Conservation (phyloP, 2,888 invertebrate genomes). For the Noctua janthina region DNA sequence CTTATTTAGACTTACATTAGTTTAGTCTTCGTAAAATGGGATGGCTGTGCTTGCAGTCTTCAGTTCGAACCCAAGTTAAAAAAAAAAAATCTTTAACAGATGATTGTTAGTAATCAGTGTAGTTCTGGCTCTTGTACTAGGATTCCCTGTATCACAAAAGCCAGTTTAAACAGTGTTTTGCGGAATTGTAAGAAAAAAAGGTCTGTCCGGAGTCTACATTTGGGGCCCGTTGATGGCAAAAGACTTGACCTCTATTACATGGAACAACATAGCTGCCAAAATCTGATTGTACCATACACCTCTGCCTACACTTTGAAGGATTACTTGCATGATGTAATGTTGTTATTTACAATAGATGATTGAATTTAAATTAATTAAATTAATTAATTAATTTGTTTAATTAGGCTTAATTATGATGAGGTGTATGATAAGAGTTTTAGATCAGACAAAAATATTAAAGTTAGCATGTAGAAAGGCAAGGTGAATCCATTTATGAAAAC, state of each 20-base stretch:
- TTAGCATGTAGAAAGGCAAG: background rate
- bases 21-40: background rate
- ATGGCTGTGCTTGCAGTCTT: background rate
- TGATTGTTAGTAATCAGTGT: no score
- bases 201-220: no score
- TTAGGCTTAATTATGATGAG: background rate
- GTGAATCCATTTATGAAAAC: no score
- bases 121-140: no score
- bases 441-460: background rate
- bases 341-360: background rate
- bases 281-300: no score
- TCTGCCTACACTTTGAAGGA: background rate
- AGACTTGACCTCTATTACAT: background rate
- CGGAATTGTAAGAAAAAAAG: background rate
- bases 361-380: constrained; percentile 5
- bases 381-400: background rate
- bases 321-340: background rate
- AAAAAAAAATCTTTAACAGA: no score
- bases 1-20: background rate
- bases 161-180: background rate
- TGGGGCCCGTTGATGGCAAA: no score
- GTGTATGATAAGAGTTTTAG: background rate
- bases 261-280: background rate
- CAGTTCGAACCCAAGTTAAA: background rate
- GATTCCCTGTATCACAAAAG: no score